Base-by-base conservation (phyloP, 2,113 vertebrate species). In the Athene cunicularia region DNA sequence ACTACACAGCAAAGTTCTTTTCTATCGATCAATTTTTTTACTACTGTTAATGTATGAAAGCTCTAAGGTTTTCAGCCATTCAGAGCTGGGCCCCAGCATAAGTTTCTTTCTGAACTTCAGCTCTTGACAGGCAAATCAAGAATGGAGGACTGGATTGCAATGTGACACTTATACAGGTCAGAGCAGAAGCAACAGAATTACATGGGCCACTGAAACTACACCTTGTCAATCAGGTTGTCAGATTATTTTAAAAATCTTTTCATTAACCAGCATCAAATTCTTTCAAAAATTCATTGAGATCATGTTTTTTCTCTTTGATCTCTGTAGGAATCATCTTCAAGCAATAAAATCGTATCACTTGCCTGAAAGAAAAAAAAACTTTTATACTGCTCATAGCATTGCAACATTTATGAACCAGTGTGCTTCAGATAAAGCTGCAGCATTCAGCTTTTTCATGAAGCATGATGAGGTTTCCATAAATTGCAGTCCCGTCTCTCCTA, bases 361-460 rank as follows among this genome's bases (percentile, higher is more conserved):
- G 49, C 70, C 49, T 39, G 82, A 88, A 89, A 76, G 16, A 10
- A 49, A 26, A 11, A 41, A 49, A 24, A 15, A 59, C 33, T 90
- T 88, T 72, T 60, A 32, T 32, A 43, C 47, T 66, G 53, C 82
- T 93, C 55, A 16, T 2, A 68, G 84, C 67, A 47, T 37, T 90
- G 91, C 88, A 95, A 94, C 70, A 86, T 90, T 95, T 91, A 96
- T 93, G 94, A 95, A 88, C 20, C 72, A 82, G 19, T 3, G 41
- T 3, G 32, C 37, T 84, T 83, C 4, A 53, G 64, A 74, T 70
- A 84, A 91, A 94, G 93, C 77, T 71, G 79, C 64, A 28, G 94
- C 89, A 86, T 95, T 96, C 93, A 93, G 95, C 95, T 96, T 74
- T 91, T 88, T 75, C 93, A 53, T 35, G 64, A 91, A 95, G 56